Base-by-base conservation (phyloP, 2,113 vertebrate genomes). In the Actenoides lindsayi region DNA sequence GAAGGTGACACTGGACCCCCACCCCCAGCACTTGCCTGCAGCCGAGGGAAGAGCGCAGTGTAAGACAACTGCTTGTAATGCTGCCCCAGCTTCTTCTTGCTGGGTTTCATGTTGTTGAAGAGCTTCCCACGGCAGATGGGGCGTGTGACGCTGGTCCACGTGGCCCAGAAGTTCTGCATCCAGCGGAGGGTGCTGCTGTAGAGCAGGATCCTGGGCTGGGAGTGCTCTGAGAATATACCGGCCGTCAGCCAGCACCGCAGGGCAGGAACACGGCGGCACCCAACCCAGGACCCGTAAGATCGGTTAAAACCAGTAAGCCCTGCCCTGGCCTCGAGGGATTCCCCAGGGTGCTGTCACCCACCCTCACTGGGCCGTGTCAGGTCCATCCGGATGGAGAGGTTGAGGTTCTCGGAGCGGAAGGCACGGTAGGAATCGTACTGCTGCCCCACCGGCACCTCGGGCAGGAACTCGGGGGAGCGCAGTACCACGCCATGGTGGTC, bases 101-200 rank as follows among this genome's bases (percentile, higher is more conserved):
- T 94, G 11, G 99, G 99, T 87, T 98, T 98, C 96, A 99, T 97
- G 97, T 99, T 99, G 94, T 98, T 98, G 91, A 99, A 99, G 92
- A 99, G 99, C 90, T 99, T 99, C 74, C 99, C 99, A 48, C 99
- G 98, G 96, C 99, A 99, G 96, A 99, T 99, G 35, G 99, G 99
- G 28, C 99, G 98, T 5, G 99, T 99, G 67, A 99, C 98, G 1
- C 98, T 98, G 79, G 99, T 99, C 99, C 99, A 99, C 0, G 99
- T 99, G 87, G 99, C 99, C 99, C 99, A 99, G 86, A 99, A 99
- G 97, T 99, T 99, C 95, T 99, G 99, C 99, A 99, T 99, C 99
- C 99, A 99, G 78, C 99, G 99, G 81, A 99, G 97, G 7, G 99
- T 99, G 98, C 99, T 99, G 98, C 99, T 99, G 94, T 99, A 99